Percentiles rank a stretch among this genome's conserved stretches.
phyloP scores from a whole-genome alignment of 1,140 invertebrate genomes.

The Babylonia areolata region DNA sequence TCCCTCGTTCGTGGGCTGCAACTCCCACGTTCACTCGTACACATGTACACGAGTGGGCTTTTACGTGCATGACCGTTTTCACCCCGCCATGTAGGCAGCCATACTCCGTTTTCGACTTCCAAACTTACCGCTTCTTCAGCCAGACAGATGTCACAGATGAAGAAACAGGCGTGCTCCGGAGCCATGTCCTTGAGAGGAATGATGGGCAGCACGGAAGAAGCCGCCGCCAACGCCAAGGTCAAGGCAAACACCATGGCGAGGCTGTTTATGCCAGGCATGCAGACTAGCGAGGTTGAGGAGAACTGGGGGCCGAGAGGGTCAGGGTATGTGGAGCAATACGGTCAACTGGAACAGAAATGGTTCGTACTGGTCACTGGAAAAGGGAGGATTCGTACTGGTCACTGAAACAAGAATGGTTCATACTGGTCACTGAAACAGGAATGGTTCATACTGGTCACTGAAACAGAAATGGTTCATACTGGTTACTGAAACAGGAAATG shows the following conservation, averaged over 20 bases:
- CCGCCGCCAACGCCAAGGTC: not conserved
- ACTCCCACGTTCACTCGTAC: too few relatives aligned
- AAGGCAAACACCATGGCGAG: slow-evolving; percentile 25
- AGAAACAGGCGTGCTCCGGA: slow-evolving; percentile 35
- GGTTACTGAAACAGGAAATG: too few relatives aligned
- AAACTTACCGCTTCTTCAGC: not conserved
- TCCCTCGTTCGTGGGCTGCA: too few relatives aligned
- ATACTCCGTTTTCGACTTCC: too few relatives aligned
- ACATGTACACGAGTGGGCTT: too few relatives aligned
- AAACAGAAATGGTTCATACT: too few relatives aligned
- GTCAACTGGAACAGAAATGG: not conserved
- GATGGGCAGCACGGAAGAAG: slow-evolving; percentile 12
- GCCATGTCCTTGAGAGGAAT: slow-evolving; percentile 12
- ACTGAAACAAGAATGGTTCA: too few relatives aligned
- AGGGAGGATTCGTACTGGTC: too few relatives aligned
- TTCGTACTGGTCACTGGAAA: not conserved
- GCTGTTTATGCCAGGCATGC: not conserved
- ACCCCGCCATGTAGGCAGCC: too few relatives aligned
- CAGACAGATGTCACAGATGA: slow-evolving; percentile 33
- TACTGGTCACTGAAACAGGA: too few relatives aligned
- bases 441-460: too few relatives aligned
- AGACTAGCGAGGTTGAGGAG: not conserved
- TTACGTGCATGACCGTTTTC: too few relatives aligned
- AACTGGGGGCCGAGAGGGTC: not conserved
- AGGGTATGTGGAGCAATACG: not conserved